Evolutionary conservation across 2,888 invertebrate species (phyloP).

Genomic region (Lycaena phlaeas): DNA sequence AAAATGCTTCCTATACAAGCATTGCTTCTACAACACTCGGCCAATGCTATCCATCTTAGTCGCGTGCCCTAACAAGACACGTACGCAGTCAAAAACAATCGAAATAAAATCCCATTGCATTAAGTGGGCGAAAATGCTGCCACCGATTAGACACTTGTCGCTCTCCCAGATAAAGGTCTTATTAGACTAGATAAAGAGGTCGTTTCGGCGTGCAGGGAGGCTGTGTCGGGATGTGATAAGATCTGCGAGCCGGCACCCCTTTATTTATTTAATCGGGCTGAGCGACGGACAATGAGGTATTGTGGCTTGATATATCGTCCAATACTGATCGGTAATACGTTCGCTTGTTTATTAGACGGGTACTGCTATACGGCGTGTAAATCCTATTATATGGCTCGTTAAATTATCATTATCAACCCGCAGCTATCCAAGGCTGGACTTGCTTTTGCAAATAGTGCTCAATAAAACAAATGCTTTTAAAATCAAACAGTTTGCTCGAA

Average conservation of each 20-base stretch:
- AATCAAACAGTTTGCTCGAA: too few relatives aligned
- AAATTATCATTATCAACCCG: constrained; percentile 24
- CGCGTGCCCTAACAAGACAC: constrained; percentile 28
- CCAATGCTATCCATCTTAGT: constrained; percentile 31
- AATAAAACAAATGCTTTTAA: too few relatives aligned
- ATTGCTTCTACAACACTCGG: constrained; percentile 26
- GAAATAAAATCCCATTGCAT: constrained; percentile 29
- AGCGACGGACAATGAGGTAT: constrained; percentile 70
- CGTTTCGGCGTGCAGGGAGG: constrained; percentile 35
- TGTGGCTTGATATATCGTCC: constrained; percentile 64
- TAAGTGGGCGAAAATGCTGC: constrained; percentile 21
- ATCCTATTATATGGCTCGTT: constrained; percentile 13
- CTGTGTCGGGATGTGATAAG: constrained; percentile 48
- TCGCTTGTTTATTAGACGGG: constrained; percentile 32
- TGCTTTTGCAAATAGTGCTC: too few relatives aligned
- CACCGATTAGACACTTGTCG: constrained; percentile 33
- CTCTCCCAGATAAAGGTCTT: constrained; percentile 33
- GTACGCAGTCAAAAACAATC: constrained; percentile 27
- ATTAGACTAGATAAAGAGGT: constrained; percentile 35
- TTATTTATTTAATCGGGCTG: constrained; percentile 67
- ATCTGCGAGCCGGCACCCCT: constrained; percentile 65
- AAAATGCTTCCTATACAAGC: too few relatives aligned
- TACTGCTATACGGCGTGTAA: constrained; percentile 22
- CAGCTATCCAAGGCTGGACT: too few relatives aligned
- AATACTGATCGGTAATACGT: constrained; percentile 43